Conservation (phyloP, 2,113 vertebrate genomes). For the Opisthocomus hoazin region DNA sequence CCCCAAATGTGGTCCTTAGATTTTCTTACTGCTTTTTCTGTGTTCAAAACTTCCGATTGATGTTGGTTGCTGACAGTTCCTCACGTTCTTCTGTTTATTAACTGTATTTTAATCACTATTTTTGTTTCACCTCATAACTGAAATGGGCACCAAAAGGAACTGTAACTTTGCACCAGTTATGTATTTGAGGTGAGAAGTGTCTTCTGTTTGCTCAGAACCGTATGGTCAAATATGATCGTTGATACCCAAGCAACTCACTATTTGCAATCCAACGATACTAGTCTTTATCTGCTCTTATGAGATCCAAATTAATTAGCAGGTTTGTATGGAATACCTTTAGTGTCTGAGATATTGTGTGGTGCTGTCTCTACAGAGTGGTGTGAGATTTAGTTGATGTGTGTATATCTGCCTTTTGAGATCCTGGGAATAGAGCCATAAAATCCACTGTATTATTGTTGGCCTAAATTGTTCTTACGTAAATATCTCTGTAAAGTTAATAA, state of each 20-base stretch:
- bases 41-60: background rate
- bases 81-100: background rate
- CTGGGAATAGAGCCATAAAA: background rate
- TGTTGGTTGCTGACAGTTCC: background rate
- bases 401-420: background rate
- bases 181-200: background rate
- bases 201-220: background rate
- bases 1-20: background rate
- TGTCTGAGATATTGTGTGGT: background rate
- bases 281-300: background rate
- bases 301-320: background rate
- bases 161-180: background rate
- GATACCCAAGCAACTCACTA: background rate
- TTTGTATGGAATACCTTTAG: background rate
- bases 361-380: background rate
- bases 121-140: background rate
- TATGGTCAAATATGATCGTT: background rate
- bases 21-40: background rate
- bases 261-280: background rate
- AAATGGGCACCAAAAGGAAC: background rate
- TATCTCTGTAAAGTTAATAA: slow-evolving; percentile 3
- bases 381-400: background rate
- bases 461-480: background rate
- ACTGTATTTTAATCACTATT: background rate
- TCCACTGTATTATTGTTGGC: background rate